Base-by-base conservation (phyloP, 2,888 invertebrate species). In the Epicampocera succincta region DNA sequence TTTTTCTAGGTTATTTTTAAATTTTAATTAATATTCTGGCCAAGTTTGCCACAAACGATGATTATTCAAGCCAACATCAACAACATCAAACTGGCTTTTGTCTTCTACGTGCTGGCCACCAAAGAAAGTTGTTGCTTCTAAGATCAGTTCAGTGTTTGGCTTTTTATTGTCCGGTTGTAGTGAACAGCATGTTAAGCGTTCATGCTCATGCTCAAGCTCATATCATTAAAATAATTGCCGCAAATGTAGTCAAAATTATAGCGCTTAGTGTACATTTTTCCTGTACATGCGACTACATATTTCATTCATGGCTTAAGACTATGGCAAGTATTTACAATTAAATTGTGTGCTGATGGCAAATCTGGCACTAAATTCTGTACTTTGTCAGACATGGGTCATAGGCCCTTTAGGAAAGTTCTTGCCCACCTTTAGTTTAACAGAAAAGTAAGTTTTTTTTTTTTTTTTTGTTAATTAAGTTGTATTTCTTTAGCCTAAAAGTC, bases 1-100 rank as follows among this genome's bases (percentile, higher is more conserved):
- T 50, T 48, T 15, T 33, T 50, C 29, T 54, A 63, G 44, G 38
- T 46, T 15, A 54, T 73, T 75, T 25, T 42, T 73, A 11, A 19
- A 33, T 2, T 56, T 48, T 38, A 65, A 65, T 65, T 65, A 44
- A 68, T 68, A 75, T 75, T 29, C 75, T 42, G 9, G 42, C 19
- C 75, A 60, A 42, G 66, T 50, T 50, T 33, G 17, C 17, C 3
- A 50, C 29, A 54, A 33, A 61, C 15, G 46, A 46, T 54, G 15
- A 33, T 11, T 63, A 21, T 25, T 38, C 13, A n/a, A 48, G 15
- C 6, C 13, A 25, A 40, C 48, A 25, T 48, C 25, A 56, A 38
- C 2, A 40, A 50, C 56, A 66, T 29, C 17, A 48, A 60, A 60
- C 66, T 60, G 65, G 66, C 58, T 66, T 40, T 29, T 33, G 29